These are phyloP conservation scores for Tenthredo livida DNA, from an alignment of 2,888 invertebrate species.

Conservation along the genomic window DNA sequence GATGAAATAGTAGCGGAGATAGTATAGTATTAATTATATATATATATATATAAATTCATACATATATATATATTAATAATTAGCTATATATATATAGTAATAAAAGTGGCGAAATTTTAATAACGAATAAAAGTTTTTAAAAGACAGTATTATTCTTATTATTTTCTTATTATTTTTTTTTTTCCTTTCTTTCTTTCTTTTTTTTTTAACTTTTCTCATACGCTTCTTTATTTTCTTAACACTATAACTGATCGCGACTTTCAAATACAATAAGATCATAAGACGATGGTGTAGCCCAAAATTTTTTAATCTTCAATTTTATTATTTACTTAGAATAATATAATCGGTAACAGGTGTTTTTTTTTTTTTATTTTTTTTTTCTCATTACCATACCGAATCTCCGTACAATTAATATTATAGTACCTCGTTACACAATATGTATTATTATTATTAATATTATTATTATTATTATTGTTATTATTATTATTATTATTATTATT, in stretches of 20 bases:
- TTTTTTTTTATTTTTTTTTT: not conserved
- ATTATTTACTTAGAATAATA: not conserved
- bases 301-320: not conserved
- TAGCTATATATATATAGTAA: conserved; percentile 32
- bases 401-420: not conserved
- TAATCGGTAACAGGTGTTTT: not conserved
- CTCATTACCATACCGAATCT: not conserved
- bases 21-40: not conserved
- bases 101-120: conserved; percentile 37
- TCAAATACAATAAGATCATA: conserved; percentile 30
- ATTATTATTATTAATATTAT: conserved; percentile 15
- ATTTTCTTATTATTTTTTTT: conserved; percentile 47
- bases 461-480: conserved; percentile 6
- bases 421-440: conserved; percentile 21
- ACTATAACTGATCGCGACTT: conserved; percentile 23
- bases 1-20: not conserved
- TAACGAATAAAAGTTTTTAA: conserved; percentile 41
- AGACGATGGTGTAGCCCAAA: not conserved
- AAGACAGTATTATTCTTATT: conserved; percentile 1
- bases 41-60: conserved; percentile 13
- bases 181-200: conserved; percentile 43
- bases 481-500: conserved; percentile 12
- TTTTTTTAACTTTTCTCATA: conserved; percentile 41
- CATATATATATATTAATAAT: conserved; percentile 49
- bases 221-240: conserved; percentile 7